Conservation (phyloP, 2,797 vertebrate genomes). For the Pteropus rufus region DNA sequence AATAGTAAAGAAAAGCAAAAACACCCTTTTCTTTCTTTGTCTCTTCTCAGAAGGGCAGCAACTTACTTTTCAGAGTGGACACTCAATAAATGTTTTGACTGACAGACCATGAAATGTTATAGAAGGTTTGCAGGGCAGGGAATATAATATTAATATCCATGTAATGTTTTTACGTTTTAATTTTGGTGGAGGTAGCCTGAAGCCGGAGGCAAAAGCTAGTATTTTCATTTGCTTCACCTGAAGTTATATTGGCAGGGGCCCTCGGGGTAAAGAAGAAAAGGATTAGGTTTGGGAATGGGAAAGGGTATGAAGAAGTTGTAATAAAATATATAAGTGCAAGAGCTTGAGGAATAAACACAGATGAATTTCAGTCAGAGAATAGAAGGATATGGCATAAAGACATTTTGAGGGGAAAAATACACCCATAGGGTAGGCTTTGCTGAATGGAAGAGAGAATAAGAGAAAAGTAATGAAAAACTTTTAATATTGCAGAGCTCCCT, state of each 20-base stretch:
- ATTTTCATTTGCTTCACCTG: conserved; percentile 78
- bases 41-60: conserved; percentile 11
- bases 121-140: conserved; percentile 62
- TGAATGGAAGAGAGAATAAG: conserved; percentile 46
- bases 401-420: conserved; percentile 55
- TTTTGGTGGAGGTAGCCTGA: conserved; percentile 67
- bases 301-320: conserved; percentile 73
- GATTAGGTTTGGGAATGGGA: conserved; percentile 72
- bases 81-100: conserved; percentile 70
- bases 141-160: conserved; percentile 77
- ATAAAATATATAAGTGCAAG: conserved; percentile 75
- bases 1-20: neutral
- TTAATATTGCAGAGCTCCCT: conserved; percentile 69
- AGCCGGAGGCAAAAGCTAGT: conserved; percentile 64
- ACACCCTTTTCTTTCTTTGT: neutral
- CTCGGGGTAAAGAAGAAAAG: conserved; percentile 70
- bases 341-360: conserved; percentile 74
- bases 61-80: conserved; percentile 56
- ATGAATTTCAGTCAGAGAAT: conserved; percentile 70
- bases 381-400: conserved; percentile 70
- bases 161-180: conserved; percentile 76
- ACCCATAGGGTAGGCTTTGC: conserved; percentile 67
- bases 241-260: conserved; percentile 76
- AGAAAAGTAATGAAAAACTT: conserved; percentile 76
- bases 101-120: conserved; percentile 61